These are phyloP conservation scores for Sapayoa aenigma DNA, from an alignment of 2,113 vertebrate species.

Conservation along the genomic window DNA sequence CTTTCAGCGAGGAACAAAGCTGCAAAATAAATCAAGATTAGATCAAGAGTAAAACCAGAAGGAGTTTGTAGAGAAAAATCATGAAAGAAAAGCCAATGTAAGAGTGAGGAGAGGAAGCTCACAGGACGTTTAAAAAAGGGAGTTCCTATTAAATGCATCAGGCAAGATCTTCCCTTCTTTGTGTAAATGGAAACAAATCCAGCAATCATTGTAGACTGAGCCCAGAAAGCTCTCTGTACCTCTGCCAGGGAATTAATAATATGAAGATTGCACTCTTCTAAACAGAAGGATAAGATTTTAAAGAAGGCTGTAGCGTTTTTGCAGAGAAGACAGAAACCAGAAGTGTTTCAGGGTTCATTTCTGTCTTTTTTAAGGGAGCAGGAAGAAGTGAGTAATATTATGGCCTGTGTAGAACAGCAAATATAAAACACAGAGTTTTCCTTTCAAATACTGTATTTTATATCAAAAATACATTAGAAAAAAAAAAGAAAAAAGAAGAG, in stretches of 20 bases:
- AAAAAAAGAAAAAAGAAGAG: background rate
- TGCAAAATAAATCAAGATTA: constrained; percentile 43
- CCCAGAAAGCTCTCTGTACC: constrained; percentile 3
- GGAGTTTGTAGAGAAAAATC: background rate
- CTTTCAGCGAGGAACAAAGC: background rate
- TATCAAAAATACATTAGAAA: background rate
- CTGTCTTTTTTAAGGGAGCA: background rate
- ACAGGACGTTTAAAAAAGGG: background rate
- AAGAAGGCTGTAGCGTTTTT: background rate
- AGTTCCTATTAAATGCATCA: constrained; percentile 1
- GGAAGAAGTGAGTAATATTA: background rate
- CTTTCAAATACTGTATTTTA: background rate
- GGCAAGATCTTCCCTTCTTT: background rate
- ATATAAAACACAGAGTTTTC: background rate
- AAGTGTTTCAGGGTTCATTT: background rate
- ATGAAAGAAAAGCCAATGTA: background rate
- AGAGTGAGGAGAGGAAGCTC: background rate
- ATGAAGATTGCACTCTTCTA: background rate
- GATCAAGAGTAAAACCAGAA: constrained; percentile 27
- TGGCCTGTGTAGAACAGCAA: background rate
- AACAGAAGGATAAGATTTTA: background rate
- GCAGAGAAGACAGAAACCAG: background rate
- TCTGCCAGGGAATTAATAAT: background rate
- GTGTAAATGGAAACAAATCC: constrained; percentile 20
- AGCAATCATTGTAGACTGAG: background rate